Evolutionary conservation across 2,888 invertebrate genomes (phyloP), one percentile per base, ranked within the genome.

Genomic region (Sepiola atlantica): DNA sequence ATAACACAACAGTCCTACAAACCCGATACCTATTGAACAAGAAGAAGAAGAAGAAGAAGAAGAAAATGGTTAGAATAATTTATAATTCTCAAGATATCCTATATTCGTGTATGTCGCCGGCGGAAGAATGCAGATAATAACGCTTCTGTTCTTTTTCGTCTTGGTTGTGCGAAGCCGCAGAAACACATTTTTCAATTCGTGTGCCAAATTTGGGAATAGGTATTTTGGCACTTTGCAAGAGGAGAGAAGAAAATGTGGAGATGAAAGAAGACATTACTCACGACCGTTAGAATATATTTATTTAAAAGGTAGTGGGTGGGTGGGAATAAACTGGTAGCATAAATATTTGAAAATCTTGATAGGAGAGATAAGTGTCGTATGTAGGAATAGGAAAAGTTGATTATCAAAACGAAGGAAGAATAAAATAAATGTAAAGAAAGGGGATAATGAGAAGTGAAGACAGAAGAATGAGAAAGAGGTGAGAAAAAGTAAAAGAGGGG

Each of bases 51-150:
- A 45, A 45, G 4, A 45, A 45, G 4, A 45, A 8, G 8, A 45
- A 77, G n/a, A 77, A 77, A 77, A 77, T 77, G 77, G 3, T 77
- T 77, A 12, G n/a, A 32, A 77, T 77, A 12, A 77, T 77, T 77
- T n/a, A 77, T 77, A 77, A 77, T 77, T 77, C 77, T 77, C 77
- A 77, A 77, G 77, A 77, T 77, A 77, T 77, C 77, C 77, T 77
- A 77, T n/a, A 77, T 77, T 77, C n/a, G 77, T 77, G n/a, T 32
- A 77, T 77, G 77, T 77, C 18, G 77, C 77, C 77, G 4, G 77
- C 77, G 18, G 77, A 77, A n/a, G 32, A 77, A 18, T 77, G 32
- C n/a, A 32, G 77, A 77, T 77, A 77, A 77, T 77, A 77, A 77
- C 12, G n/a, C n/a, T 77, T 77, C 77, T 77, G n/a, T 32, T 77